These are phyloP conservation scores for Priocnemis perturbator DNA, from an alignment of 2,888 invertebrate genomes.

Conservation along the genomic window DNA sequence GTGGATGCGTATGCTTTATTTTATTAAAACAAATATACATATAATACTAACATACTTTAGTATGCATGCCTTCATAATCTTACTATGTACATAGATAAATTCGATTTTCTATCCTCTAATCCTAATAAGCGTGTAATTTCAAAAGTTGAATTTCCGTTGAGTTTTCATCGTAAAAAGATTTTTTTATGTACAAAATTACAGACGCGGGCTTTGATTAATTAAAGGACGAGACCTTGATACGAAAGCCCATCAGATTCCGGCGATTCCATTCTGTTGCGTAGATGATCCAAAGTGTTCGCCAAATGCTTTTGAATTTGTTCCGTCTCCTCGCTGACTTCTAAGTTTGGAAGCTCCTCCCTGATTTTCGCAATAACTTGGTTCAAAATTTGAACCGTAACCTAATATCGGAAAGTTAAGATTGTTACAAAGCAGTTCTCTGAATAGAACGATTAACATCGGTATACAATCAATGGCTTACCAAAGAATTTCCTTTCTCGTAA, in stretches of 20 bases:
- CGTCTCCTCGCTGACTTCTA: conserved; percentile 96
- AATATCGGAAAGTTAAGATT: conserved; percentile 41
- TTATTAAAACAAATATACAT: conserved; percentile 48
- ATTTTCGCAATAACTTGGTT: conserved; percentile 92
- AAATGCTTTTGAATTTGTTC: conserved; percentile 98
- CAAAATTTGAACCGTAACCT: conserved; percentile 82
- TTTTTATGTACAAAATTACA: conserved; percentile 64
- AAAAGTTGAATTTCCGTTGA: not conserved
- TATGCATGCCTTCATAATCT: conserved; percentile 28
- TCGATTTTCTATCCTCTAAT: conserved; percentile 17
- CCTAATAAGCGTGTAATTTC: conserved; percentile 36
- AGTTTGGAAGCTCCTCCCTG: conserved; percentile 92
- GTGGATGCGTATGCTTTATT: conserved; percentile 12
- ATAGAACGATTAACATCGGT: not conserved
- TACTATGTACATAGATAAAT: conserved; percentile 14
- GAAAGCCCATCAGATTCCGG: conserved; percentile 81
- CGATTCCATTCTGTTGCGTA: conserved; percentile 83
- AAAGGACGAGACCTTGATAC: conserved; percentile 80
- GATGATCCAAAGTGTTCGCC: conserved; percentile 90
- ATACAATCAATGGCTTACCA: conserved; percentile 67
- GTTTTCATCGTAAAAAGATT: conserved; percentile 20
- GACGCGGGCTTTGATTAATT: conserved; percentile 53
- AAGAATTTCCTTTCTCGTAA: conserved; percentile 89
- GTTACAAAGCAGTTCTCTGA: not conserved
- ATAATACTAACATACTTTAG: conserved; percentile 29